phyloP scores from a whole-genome alignment of 2,797 vertebrate species.

The Pteropus rufus region DNA sequence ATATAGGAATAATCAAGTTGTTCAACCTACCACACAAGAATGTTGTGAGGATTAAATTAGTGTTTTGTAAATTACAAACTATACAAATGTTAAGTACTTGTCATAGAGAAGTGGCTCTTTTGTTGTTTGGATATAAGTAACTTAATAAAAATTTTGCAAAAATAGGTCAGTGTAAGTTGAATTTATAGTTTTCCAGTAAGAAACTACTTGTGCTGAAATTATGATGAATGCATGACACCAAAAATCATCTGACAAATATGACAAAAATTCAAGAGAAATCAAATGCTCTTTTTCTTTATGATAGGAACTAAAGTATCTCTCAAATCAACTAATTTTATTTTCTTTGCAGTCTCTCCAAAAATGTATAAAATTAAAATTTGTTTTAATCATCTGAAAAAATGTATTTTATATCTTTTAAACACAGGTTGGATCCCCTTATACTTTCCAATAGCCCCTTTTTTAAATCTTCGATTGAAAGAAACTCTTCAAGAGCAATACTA shows the following conservation, averaged over 20 bases:
- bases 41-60: neutral
- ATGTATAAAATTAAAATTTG: neutral
- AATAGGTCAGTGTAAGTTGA: neutral
- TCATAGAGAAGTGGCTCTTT: neutral
- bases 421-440: neutral
- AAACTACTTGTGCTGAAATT: neutral
- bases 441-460: neutral
- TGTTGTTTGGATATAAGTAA: neutral
- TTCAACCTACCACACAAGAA: neutral
- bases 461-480: neutral
- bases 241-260: neutral
- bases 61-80: neutral
- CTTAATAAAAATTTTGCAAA: neutral
- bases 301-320: neutral
- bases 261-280: neutral
- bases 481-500: neutral
- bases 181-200: neutral
- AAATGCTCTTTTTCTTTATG: neutral
- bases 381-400: neutral
- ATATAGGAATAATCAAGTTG: neutral
- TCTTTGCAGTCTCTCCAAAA: neutral
- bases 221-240: neutral
- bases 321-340: slow-evolving; percentile 10
- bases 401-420: neutral
- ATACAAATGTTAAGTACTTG: neutral